phyloP scores from a whole-genome alignment of 2,113 vertebrate species.

The Myrmophylax atrothorax region DNA sequence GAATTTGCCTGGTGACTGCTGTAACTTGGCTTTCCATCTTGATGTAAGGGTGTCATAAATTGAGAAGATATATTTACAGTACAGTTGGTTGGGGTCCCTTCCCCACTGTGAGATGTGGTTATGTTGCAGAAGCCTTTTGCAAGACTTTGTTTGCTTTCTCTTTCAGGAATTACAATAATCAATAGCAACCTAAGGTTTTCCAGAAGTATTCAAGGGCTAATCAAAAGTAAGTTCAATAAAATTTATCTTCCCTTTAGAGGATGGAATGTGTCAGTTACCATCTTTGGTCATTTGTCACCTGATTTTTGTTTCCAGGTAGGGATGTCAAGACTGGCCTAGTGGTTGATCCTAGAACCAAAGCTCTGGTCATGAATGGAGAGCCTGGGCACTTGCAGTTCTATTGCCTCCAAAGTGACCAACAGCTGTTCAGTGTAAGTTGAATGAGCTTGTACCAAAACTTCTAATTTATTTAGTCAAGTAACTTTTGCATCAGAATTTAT shows the following conservation, averaged over 20 bases:
- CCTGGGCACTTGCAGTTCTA: slow-evolving; percentile 98
- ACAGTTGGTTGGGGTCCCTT: neutral
- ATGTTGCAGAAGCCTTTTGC: neutral
- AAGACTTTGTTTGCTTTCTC: neutral
- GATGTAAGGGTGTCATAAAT: neutral
- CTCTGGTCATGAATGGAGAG: slow-evolving; percentile 93
- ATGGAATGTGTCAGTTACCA: neutral
- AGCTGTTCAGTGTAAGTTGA: slow-evolving; percentile 90
- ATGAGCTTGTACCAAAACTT: neutral
- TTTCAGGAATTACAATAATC: slow-evolving; percentile 87
- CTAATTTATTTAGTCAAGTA: neutral
- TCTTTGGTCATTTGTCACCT: neutral
- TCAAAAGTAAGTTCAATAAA: slow-evolving; percentile 81
- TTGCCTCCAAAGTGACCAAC: slow-evolving; percentile 89
- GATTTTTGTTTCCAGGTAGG: slow-evolving; percentile 73
- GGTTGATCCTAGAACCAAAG: slow-evolving; percentile 90
- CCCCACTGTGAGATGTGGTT: neutral
- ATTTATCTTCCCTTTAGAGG: neutral
- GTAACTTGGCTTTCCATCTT: neutral
- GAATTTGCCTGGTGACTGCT: neutral
- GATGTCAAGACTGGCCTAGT: slow-evolving; percentile 82
- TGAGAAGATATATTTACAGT: neutral
- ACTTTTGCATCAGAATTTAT: neutral
- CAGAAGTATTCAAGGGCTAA: slow-evolving; percentile 90
- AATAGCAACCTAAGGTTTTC: slow-evolving; percentile 85